Base-by-base conservation (phyloP, 2,113 vertebrate genomes). In the Gopherus flavomarginatus region DNA sequence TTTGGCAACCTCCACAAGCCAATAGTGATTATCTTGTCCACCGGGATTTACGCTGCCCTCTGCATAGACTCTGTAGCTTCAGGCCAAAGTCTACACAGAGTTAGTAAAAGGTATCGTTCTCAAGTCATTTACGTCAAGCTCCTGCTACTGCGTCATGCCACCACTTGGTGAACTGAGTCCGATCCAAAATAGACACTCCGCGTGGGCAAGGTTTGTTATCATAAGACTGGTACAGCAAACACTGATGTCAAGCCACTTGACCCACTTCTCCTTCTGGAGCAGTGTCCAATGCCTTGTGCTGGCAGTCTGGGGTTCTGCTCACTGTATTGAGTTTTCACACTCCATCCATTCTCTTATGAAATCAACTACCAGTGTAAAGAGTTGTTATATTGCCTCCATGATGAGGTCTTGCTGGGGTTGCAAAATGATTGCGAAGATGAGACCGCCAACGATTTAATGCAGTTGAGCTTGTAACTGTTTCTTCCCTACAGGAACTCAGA, bases 1-100 rank as follows among this genome's bases (percentile, higher is more conserved):
- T 54, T 69, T 84, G 29, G 50, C 78, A 75, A 50, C 53, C 62
- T 52, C 53, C 86, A 6, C 26, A 89, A 52, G 47, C 57, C 6
- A 87, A 31, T 38, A 57, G 12, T 50, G 56, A 22, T 57, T 59
- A 65, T 92, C 19, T 81, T 0, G 0, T 38, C 65, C 2, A 0
- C 1, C 52, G 72, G 81, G 38, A 83, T 85, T 59, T 8, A 91
- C 5, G 22, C 47, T 92, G 59, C 42, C 19, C 85, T 94, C 77
- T 92, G 54, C 35, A 38, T 50, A 50, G 38, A 13, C 44, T 83
- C 56, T 81, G 53, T 57, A 27, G 19, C 83, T 2, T 26, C 2
- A 2, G 59, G 56, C 42, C 56, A 31, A 62, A 78, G 2, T 69
- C 44, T 81, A 38, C 56, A 16, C 47, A 85, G 85, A 91, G 35